phyloP scores from a whole-genome alignment of 2,888 invertebrate species.

The Uropetala carovei region DNA sequence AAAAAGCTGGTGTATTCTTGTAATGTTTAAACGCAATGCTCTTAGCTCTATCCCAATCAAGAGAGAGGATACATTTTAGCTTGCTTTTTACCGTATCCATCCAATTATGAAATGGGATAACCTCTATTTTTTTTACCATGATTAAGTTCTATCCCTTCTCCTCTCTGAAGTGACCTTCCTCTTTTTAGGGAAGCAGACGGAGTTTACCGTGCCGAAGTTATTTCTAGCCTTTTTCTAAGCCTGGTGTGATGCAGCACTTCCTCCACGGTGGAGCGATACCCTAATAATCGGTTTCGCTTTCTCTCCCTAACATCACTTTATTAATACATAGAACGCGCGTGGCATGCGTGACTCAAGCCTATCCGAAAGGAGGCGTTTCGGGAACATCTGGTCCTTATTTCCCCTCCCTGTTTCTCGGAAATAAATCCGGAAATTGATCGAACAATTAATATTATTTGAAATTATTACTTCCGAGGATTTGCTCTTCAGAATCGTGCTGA shows the following conservation, averaged over 20 bases:
- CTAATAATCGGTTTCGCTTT: background rate
- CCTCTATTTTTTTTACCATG: too few species aligned
- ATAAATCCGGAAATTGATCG: constrained; percentile 9
- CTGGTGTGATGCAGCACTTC: background rate
- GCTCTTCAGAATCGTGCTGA: too few species aligned
- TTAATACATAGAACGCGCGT: constrained; percentile 9
- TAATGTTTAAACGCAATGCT: too few species aligned
- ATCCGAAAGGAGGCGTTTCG: background rate
- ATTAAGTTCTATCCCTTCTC: too few species aligned
- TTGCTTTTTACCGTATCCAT: too few species aligned
- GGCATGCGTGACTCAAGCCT: constrained; percentile 3
- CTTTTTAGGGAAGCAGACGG: background rate
- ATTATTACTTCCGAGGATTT: too few species aligned
- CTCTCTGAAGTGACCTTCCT: too few species aligned
- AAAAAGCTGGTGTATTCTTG: too few species aligned
- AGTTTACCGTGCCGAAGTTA: background rate
- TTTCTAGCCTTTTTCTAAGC: background rate
- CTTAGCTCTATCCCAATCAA: too few species aligned
- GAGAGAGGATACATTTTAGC: too few species aligned
- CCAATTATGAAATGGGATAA: too few species aligned
- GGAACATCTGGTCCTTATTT: constrained; percentile 9
- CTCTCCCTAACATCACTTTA: background rate
- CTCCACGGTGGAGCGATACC: background rate
- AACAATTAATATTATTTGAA: background rate
- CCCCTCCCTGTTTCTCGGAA: background rate